Base-by-base conservation (phyloP, 2,888 invertebrate genomes). In the Uloborus plumipes region DNA sequence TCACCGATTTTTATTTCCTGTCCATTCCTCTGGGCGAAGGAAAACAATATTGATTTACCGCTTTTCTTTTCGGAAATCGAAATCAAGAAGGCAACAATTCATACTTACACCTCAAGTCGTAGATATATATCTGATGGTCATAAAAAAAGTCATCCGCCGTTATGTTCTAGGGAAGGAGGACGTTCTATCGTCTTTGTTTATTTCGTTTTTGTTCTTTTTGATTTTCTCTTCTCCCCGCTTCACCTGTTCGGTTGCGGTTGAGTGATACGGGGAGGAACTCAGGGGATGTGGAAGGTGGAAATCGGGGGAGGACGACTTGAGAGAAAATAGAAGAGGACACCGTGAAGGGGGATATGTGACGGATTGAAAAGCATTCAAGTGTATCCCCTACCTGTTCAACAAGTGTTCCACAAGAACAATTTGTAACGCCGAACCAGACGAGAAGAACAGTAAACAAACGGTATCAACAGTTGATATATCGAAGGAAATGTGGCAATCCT, bases 341-440 rank as follows among this genome's bases (percentile, higher is more conserved):
- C n/a, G 49, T 15, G 26, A n/a, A 11, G 65, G 70, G 51, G 22
- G 80, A 18, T n/a, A 26, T 49, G 59, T 18, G 62, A 15, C 31
- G 64, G 70, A 64, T 55, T 50, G 69, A 64, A 64, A 31, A 18
- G 75, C 75, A 82, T 76, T 76, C 53, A 71, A 50, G 55, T 71
- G 61, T 39, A 71, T 71, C 81, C 69, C 81, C 71, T 72, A 65
- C 59, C 75, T 72, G 65, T 66, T 82, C 66, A 81, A 81, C 80
- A 81, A 74, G 80, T 81, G 80, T 81, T 74, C 74, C 73, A 73
- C 79, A 67, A 73, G 79, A 73, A 65, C 73, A 80, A 80, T 73
- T 73, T 80, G 79, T 74, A 81, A 74, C 80, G 51, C 80, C 51
- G 55, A 62, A 62, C 67, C 53, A 58, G 47, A 70, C 55, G 26